A percentile compares a stretch with the other conserved stretches of the same genome.
These are phyloP conservation scores for Dicrurus megarhynchus DNA, from an alignment of 2,113 vertebrate genomes.

Conservation along the genomic window DNA sequence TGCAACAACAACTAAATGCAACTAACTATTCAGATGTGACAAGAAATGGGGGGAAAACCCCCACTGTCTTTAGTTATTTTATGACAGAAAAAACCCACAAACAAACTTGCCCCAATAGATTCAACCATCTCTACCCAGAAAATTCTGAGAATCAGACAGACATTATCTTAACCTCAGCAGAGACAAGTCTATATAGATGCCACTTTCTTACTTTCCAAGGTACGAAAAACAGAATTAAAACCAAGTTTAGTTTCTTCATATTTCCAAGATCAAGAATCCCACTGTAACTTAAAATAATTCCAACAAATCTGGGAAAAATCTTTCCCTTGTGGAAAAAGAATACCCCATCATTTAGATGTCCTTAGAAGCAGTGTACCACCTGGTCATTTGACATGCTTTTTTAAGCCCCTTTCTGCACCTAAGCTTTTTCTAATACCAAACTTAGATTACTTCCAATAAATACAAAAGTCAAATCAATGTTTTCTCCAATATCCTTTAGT, in stretches of 20 bases:
- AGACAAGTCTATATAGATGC: background rate
- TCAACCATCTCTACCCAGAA: background rate
- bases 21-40: background rate
- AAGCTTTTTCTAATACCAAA: background rate
- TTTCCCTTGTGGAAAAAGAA: background rate
- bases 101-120: background rate
- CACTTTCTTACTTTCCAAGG: background rate
- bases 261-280: background rate
- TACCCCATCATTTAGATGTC: background rate
- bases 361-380: background rate
- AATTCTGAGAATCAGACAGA: background rate
- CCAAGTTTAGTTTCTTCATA: background rate
- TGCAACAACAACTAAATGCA: background rate
- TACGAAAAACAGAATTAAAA: background rate
- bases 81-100: background rate
- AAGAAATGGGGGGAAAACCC: background rate
- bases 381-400: background rate
- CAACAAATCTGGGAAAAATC: background rate
- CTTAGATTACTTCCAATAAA: background rate
- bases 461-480: background rate
- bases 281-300: background rate
- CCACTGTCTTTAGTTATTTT: background rate
- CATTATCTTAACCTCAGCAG: background rate
- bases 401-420: background rate
- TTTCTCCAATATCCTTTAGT: background rate